Evolutionary conservation across 2,888 invertebrate genomes (phyloP).

Genomic region (Xylota segnis): DNA sequence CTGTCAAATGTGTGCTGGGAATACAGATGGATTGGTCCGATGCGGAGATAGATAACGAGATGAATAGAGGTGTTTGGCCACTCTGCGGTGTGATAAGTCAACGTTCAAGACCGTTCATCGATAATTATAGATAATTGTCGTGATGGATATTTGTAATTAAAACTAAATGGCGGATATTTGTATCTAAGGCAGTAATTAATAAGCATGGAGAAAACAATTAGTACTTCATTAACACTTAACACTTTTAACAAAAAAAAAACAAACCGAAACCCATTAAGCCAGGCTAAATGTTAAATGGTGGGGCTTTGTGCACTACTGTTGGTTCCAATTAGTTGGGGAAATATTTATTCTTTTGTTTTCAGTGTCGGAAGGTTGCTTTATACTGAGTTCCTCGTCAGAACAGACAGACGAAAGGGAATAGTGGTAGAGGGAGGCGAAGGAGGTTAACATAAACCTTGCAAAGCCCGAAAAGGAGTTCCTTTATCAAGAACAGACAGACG

Average conservation of each 20-base stretch:
- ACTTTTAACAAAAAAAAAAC: too few species aligned
- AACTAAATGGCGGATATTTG: constrained; percentile 3
- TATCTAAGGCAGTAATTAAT: background rate
- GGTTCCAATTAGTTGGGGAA: background rate
- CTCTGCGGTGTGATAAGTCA: constrained; percentile 7
- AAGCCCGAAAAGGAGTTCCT: too few species aligned
- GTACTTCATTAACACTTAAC: background rate
- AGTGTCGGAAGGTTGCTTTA: too few species aligned
- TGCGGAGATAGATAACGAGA: constrained; percentile 4
- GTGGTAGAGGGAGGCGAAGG: too few species aligned
- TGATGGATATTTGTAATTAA: constrained; percentile 38
- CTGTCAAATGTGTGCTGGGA: constrained; percentile 3
- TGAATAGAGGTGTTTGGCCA: constrained; percentile 6
- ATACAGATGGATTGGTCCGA: background rate
- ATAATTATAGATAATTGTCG: constrained; percentile 39
- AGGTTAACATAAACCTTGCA: too few species aligned
- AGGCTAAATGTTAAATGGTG: background rate
- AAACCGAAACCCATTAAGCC: background rate
- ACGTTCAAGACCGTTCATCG: constrained; percentile 12
- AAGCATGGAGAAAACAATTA: background rate
- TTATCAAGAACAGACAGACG: too few species aligned
- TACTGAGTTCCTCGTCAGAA: too few species aligned
- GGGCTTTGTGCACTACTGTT: background rate
- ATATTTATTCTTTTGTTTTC: background rate
- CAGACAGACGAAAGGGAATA: too few species aligned